Evolutionary conservation across 92 coral and sea anemone species (phyloP), one percentile per base, ranked within the genome.

Genomic region (Porites rus): DNA sequence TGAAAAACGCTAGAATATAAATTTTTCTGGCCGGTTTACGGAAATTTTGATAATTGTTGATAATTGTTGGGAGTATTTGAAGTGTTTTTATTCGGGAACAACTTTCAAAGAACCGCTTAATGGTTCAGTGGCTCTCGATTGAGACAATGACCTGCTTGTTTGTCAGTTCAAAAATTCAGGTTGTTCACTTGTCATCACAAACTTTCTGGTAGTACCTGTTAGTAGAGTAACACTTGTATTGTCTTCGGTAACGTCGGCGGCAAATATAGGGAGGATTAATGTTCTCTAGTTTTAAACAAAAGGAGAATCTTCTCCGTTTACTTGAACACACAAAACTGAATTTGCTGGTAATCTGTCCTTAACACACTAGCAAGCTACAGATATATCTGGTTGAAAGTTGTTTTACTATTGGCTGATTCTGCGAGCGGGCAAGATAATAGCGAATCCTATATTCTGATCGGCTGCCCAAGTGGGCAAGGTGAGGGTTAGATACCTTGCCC

Each of bases 181-280:
- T 69, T 66, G 31, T 54, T 69, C 68, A 69, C 85, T 52, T 68
- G 70, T 28, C 46, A 8, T 56, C 18, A 56, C 58, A 38, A 81
- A 38, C 38, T 58, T 28, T 10, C 17, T 51, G 24, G 54, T 71
- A 69, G 50, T 69, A 81, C 77, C 86, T 81, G 86, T 72, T 9
- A 50, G 60, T 46, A 8, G 56, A 56, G 17, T 4, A 25, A 72
- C 74, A 69, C 74, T 28, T 6, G 74, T 28, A 20, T 20, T 3
- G 43, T 14, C 31, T 56, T 56, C 61, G 16, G 16, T 56, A 56
- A 14, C 61, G 61, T 14, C 14, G 1, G 11, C 16, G 61, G 61
- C 16, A 56, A 56, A 56, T 56, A 8, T 8, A 56, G 3, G 46
- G 46, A 3, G 46, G 46, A 38, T 3, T 38, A 38, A 38, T 3